Conservation (phyloP, 2,113 vertebrate genomes). For the Athene cunicularia region DNA sequence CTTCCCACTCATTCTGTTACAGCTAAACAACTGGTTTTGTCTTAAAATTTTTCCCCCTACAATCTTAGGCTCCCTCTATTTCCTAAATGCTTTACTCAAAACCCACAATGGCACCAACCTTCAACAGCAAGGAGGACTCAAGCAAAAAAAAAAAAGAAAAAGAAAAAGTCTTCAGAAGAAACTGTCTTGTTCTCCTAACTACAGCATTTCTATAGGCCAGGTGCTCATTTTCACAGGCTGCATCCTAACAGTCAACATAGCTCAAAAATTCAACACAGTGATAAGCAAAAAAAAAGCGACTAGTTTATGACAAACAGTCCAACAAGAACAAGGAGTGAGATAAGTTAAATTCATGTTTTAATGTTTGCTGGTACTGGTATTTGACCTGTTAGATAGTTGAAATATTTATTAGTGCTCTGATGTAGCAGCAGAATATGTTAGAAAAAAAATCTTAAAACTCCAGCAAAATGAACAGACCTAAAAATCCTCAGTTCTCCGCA, state of each 20-base stretch:
- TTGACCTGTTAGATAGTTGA: neutral
- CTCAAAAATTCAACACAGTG: neutral
- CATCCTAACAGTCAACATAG: neutral
- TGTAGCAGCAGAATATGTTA: neutral
- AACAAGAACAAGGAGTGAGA: neutral
- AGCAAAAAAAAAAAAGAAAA: neutral
- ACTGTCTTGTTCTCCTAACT: neutral
- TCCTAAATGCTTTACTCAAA: slow-evolving; percentile 9
- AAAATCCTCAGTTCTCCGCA: neutral
- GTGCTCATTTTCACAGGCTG: neutral
- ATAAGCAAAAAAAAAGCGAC: neutral
- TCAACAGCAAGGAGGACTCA: neutral
- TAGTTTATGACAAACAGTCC: neutral
- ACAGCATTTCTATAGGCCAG: neutral
- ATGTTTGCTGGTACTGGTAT: neutral
- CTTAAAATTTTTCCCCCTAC: slow-evolving; percentile 22
- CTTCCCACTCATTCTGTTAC: slow-evolving; percentile 39
- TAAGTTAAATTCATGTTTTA: neutral
- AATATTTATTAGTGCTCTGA: neutral
- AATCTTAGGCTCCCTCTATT: neutral
- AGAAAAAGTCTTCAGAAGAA: neutral
- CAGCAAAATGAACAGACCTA: neutral
- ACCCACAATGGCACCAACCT: neutral
- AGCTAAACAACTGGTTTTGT: slow-evolving; percentile 47
- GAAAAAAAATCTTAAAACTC: neutral